Evolutionary conservation across 2,113 vertebrate genomes (phyloP).

Genomic region (Proterorhinus semilunaris): DNA sequence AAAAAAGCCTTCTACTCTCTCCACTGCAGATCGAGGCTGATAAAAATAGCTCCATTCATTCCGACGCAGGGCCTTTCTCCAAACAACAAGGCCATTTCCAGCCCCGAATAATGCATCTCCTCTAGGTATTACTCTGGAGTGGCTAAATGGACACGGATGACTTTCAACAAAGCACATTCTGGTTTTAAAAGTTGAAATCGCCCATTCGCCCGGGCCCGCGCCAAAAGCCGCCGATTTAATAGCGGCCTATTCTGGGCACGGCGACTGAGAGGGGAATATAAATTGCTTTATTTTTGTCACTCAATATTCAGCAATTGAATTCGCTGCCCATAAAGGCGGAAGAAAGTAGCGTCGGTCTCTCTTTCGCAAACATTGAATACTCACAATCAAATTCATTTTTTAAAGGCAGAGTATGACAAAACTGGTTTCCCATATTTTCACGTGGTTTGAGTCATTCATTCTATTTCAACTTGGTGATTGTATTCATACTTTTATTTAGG

Average conservation of each 20-base stretch:
- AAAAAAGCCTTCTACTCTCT: slow-evolving; percentile 15
- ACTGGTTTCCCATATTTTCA: neutral
- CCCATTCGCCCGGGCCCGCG: slow-evolving; percentile 18
- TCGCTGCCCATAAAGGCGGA: neutral
- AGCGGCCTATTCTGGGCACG: slow-evolving; percentile 3
- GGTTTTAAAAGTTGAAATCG: slow-evolving; percentile 48
- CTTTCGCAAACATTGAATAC: neutral
- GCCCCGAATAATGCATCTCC: slow-evolving; percentile 43
- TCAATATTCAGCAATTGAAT: slow-evolving; percentile 14
- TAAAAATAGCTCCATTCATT: slow-evolving; percentile 60
- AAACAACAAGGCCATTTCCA: slow-evolving; percentile 45
- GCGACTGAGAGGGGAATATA: slow-evolving; percentile 5
- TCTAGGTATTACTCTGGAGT: slow-evolving; percentile 35
- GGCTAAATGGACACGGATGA: slow-evolving; percentile 48
- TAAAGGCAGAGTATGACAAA: slow-evolving; percentile 6
- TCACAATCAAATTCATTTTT: neutral
- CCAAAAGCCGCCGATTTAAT: slow-evolving; percentile 26
- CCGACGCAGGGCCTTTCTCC: slow-evolving; percentile 31
- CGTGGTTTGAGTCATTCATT: neutral
- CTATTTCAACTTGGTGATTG: too few relatives aligned
- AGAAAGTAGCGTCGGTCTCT: neutral
- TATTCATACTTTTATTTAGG: too few relatives aligned
- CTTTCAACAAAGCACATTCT: slow-evolving; percentile 43
- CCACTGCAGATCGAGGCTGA: slow-evolving; percentile 47
- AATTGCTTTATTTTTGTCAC: slow-evolving; percentile 16